Evolutionary conservation across 2,113 vertebrate species (phyloP), one percentile per base, ranked within the genome.

Genomic region (Anas platyrhynchos): DNA sequence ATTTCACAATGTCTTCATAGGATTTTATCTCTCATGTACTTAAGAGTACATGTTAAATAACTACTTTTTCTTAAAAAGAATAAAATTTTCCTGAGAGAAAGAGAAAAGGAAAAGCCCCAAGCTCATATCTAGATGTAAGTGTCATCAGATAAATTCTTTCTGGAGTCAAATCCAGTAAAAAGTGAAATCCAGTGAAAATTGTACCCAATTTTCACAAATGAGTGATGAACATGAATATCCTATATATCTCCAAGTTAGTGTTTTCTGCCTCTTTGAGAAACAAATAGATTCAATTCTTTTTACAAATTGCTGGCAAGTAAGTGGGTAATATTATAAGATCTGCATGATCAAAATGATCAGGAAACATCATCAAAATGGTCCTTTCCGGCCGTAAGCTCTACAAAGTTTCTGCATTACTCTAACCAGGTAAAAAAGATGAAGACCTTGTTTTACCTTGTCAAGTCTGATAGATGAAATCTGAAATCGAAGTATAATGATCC

Each of bases 401-500:
- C 9, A 14, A 84, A 77, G 34, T 20, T n/a, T 78, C 41, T 67
- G 65, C 80, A 89, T 67, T 26, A n/a, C 23, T 29, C 52, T 50
- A 15, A 71, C 43, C 13, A 46, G 66, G 23, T 34, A 83, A 90
- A 89, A 93, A 93, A 59, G 27, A 52, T 2, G 63, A 67, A 85
- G 16, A 31, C 5, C 16, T 32, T 56, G 27, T 48, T 96, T 92
- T 97, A 99, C 99, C 98, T 98, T 98, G 41, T 98, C 98, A 73
- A 99, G 97, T 76, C 96, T 98, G 86, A 99, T 98, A 65, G 97
- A 97, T 11, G 98, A 98, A 36, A 99, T 99, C 97, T 99, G 99
- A 96, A 99, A 99, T 81, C 98, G 97, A 83, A 99, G 98, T 95
- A 99, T 99, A 97, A 99, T 99, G 96, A 99, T 98, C 99, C 99